Evolutionary conservation across 2,888 invertebrate genomes (phyloP).

Genomic region (Microdon myrmicae): DNA sequence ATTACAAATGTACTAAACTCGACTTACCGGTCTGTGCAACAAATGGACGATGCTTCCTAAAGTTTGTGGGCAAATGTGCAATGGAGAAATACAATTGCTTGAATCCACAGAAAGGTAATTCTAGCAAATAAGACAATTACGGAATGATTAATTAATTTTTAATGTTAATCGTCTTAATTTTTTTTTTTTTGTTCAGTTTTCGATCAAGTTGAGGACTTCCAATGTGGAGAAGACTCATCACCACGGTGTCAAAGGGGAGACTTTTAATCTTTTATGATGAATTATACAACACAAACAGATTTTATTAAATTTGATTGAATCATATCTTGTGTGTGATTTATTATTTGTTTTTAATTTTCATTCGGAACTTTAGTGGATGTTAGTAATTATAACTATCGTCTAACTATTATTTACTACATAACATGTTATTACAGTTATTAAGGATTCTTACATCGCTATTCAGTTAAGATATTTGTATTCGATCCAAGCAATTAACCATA

Average conservation of each 20-base stretch:
- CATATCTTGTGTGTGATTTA: too few species aligned
- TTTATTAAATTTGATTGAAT: too few species aligned
- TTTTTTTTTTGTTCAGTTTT: slow-evolving; percentile 12
- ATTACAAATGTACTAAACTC: slow-evolving; percentile 54
- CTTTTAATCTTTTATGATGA: slow-evolving; percentile 20
- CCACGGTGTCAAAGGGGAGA: slow-evolving; percentile 25
- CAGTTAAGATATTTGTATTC: too few species aligned
- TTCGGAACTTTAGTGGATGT: too few species aligned
- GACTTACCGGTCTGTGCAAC: slow-evolving; percentile 57
- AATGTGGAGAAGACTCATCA: slow-evolving; percentile 21
- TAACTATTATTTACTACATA: too few species aligned
- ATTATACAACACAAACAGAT: too few species aligned
- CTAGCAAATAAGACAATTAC: background rate
- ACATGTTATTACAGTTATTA: too few species aligned
- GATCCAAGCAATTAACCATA: too few species aligned
- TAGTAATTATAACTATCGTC: too few species aligned
- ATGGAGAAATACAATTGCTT: slow-evolving; percentile 59
- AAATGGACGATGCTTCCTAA: slow-evolving; percentile 58
- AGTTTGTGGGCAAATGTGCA: slow-evolving; percentile 56
- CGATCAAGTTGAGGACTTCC: slow-evolving; percentile 1
- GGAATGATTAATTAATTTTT: background rate
- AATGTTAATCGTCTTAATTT: slow-evolving; percentile 1
- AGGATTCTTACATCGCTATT: too few species aligned
- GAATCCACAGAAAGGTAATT: slow-evolving; percentile 55
- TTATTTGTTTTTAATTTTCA: too few species aligned